phyloP scores from a whole-genome alignment of 2,113 vertebrate species.

The Fulica atra region DNA sequence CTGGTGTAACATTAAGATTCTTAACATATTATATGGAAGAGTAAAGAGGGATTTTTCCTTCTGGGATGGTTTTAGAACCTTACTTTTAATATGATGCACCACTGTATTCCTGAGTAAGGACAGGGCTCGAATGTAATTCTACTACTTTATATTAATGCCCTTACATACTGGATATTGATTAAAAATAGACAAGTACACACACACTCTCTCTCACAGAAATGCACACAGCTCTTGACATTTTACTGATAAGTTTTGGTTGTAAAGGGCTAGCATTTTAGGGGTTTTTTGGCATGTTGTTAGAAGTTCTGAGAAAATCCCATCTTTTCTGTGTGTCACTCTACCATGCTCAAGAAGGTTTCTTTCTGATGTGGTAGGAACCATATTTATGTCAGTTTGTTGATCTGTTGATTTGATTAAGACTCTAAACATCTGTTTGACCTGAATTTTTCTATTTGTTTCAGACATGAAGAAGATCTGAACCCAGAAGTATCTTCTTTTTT shows the following conservation, averaged over 20 bases:
- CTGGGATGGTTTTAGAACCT: neutral
- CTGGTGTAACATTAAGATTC: neutral
- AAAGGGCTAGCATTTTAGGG: fast-evolving
- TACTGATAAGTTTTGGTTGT: neutral
- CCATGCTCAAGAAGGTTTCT: neutral
- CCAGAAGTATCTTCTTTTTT: fast-evolving
- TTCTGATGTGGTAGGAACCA: neutral
- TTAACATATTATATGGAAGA: neutral
- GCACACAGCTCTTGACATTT: neutral
- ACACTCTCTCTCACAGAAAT: neutral
- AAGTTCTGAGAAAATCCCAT: neutral
- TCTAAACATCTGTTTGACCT: neutral
- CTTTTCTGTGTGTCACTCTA: neutral
- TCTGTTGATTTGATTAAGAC: neutral
- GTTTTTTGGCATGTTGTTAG: neutral
- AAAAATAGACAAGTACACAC: neutral
- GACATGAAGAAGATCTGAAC: neutral
- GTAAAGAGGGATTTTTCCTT: neutral
- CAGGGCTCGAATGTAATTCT: neutral
- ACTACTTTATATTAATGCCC: neutral
- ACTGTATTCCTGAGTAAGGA: neutral
- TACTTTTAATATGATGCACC: neutral
- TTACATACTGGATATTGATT: neutral
- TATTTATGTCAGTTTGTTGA: neutral
- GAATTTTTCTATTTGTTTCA: neutral